phyloP scores from a whole-genome alignment of 2,888 invertebrate genomes.

The Amaurobius ferox region DNA sequence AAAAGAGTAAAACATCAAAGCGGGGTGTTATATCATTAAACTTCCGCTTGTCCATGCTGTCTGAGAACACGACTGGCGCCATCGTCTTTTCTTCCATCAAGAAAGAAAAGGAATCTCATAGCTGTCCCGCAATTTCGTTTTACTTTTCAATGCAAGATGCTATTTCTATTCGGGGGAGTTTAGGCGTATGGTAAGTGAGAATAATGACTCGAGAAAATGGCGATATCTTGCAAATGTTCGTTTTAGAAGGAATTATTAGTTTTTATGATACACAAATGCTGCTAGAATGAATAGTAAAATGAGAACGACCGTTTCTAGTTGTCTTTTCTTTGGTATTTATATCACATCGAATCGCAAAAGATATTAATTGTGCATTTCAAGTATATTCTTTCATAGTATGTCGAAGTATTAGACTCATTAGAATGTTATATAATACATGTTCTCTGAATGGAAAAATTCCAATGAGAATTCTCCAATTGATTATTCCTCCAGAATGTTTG shows the following conservation, averaged over 20 bases:
- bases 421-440: too few relatives aligned
- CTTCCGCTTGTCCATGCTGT: neutral
- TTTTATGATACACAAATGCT: constrained; percentile 6
- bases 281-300: too few relatives aligned
- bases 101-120: constrained; percentile 13
- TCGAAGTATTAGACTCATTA: too few relatives aligned
- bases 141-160: constrained; percentile 12
- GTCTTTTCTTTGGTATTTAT: too few relatives aligned
- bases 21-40: constrained; percentile 9
- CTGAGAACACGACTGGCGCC: too few relatives aligned
- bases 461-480: too few relatives aligned
- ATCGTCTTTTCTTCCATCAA: neutral
- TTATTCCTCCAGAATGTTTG: too few relatives aligned
- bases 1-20: neutral
- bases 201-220: constrained; percentile 7
- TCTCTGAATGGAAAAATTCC: too few relatives aligned
- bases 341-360: too few relatives aligned
- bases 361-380: too few relatives aligned
- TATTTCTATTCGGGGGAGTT: neutral
- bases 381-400: too few relatives aligned
- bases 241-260: neutral
- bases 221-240: neutral
- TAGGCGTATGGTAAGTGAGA: neutral
- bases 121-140: neutral
- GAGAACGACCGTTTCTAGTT: too few relatives aligned